Conservation (phyloP, 2,888 invertebrate genomes). For the Leucophenga maculata region DNA sequence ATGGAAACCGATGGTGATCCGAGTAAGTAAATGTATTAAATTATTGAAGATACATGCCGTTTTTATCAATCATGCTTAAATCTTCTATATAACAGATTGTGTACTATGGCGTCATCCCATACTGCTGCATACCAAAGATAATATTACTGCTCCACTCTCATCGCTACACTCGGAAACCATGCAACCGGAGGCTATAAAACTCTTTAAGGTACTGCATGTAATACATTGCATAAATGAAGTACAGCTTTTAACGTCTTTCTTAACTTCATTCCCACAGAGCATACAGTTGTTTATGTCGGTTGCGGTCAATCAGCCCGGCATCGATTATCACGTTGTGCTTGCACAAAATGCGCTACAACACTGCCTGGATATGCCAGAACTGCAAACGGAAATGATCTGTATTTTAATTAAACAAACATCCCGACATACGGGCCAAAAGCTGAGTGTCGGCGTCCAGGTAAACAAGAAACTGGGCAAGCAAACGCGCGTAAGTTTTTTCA, state of each 20-base stretch:
- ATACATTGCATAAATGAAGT: neutral
- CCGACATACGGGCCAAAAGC: conserved; percentile 85
- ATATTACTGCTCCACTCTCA: conserved; percentile 90
- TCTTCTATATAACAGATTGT: conserved; percentile 76
- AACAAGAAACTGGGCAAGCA: conserved; percentile 78
- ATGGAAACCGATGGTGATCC: conserved; percentile 97
- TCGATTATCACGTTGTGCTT: conserved; percentile 97
- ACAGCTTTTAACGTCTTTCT: neutral
- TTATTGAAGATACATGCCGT: neutral
- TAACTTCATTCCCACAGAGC: conserved; percentile 76
- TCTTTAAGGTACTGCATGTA: conserved; percentile 85
- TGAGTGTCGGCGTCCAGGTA: conserved; percentile 91
- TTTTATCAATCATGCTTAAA: conserved; percentile 34
- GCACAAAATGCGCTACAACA: conserved; percentile 96
- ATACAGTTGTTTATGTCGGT: conserved; percentile 97
- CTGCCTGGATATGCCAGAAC: conserved; percentile 89
- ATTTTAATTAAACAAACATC: conserved; percentile 94
- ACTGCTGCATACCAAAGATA: conserved; percentile 91
- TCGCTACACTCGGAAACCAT: conserved; percentile 90
- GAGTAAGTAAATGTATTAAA: conserved; percentile 75
- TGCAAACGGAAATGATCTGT: conserved; percentile 94
- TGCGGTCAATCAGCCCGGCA: conserved; percentile 93
- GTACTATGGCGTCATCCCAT: conserved; percentile 95
- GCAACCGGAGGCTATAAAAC: conserved; percentile 92
- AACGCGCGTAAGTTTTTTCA: conserved; percentile 79